Evolutionary conservation across 1,140 invertebrate species (phyloP), one percentile per base, ranked within the genome.

Genomic region (Diabrotica undecimpunctata): DNA sequence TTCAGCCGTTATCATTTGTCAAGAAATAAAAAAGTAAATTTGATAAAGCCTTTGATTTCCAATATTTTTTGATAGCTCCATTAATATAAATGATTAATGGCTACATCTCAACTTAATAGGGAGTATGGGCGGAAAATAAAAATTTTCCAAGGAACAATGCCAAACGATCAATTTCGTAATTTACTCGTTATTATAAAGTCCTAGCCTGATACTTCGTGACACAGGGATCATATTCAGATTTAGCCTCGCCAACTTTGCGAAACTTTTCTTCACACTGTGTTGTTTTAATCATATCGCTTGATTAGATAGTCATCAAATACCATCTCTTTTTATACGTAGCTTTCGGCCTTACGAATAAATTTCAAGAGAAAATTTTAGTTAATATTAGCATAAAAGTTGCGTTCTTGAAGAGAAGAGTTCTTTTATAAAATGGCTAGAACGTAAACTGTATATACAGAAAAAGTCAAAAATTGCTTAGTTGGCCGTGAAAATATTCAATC

Each of bases 11-110:
- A 54, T 54, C 53, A 54, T 54, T 54, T 54, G 12, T 54, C 53
- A n/a, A 13, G 12, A 51, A 51, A 51, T 51, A 51, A 51, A 54
- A 54, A 54, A 46, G 10, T 54, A 54, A 54, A 54, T 13, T 54
- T 54, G 53, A 7, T 54, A 35, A 54, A 54, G 53, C 53, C 53
- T 54, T 54, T 54, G 53, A 54, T 54, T 54, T 54, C 53, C 53
- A 54, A 54, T 54, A 54, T 54, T 54, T 25, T 12, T 11, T 54
- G 53, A 54, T 54, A 25, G 53, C 53, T 54, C 53, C 53, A 54
- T 54, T 54, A 54, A 54, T 54, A 54, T 54, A 35, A 54, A 54
- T 54, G 53, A 54, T 54, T 54, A 13, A 54, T 35, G 53, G 41
- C 41, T 3, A n/a, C 5, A 25, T 25, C 25, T 25, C 25, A n/a